A percentile compares a stretch with the other conserved stretches of the same genome.
These are phyloP conservation scores for Rhea americana DNA, from an alignment of 2,113 vertebrate species.

Conservation along the genomic window DNA sequence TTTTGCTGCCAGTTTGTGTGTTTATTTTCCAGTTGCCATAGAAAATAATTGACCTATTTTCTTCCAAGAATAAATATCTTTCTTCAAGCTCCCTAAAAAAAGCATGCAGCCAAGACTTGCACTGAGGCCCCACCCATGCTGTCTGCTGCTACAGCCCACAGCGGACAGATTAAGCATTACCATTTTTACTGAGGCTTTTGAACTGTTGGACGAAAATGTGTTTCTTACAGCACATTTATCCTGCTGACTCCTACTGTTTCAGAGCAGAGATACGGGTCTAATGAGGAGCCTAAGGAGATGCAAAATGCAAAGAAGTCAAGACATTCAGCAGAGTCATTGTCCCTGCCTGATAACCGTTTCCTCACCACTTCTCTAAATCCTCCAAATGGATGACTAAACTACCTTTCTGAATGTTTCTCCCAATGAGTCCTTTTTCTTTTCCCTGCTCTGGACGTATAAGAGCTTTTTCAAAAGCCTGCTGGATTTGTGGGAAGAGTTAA, in stretches of 20 bases:
- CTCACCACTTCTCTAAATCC: background rate
- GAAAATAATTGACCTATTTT: constrained; percentile 80
- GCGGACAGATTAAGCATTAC: constrained; percentile 44
- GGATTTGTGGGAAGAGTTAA: background rate
- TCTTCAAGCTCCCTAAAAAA: constrained; percentile 71
- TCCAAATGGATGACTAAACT: background rate
- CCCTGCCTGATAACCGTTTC: background rate
- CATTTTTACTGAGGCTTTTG: constrained; percentile 60
- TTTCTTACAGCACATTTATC: constrained; percentile 55
- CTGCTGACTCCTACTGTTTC: constrained; percentile 67
- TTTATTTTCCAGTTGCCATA: constrained; percentile 82
- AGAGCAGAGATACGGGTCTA: constrained; percentile 51
- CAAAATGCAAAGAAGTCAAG: background rate
- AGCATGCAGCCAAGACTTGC: constrained; percentile 60
- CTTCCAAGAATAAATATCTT: constrained; percentile 78
- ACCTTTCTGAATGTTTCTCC: background rate
- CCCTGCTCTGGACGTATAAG: background rate
- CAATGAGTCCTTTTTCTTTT: background rate
- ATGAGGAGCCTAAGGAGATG: constrained; percentile 38
- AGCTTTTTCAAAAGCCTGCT: background rate
- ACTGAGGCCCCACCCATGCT: constrained; percentile 52
- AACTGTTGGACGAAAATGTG: constrained; percentile 49
- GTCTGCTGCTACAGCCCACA: constrained; percentile 58
- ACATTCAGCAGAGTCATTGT: background rate
- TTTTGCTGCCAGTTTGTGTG: constrained; percentile 68